Evolutionary conservation across 2,113 vertebrate species (phyloP).

Genomic region (Trichechus manatus): DNA sequence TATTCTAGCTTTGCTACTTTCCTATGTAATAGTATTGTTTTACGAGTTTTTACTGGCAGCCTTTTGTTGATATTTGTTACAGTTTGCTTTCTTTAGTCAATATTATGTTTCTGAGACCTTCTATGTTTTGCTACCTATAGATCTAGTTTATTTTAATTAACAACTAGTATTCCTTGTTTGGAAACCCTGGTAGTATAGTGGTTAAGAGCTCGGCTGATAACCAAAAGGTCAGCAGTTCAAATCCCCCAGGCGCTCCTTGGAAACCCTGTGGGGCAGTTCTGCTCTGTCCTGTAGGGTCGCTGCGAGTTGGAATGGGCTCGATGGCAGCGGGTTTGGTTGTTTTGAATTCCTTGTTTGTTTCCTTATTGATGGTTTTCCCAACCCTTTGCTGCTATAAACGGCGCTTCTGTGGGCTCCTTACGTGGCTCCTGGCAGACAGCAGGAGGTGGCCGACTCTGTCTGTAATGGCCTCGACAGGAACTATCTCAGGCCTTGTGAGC

Average conservation of each 20-base stretch:
- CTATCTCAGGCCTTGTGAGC: background rate
- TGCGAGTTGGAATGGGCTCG: too few relatives aligned
- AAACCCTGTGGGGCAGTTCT: too few relatives aligned
- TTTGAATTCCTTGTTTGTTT: background rate
- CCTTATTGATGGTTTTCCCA: background rate
- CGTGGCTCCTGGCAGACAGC: too few relatives aligned
- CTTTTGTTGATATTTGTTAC: background rate
- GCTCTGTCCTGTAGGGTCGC: too few relatives aligned
- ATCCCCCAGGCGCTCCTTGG: too few relatives aligned
- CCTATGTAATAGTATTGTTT: rapidly evolving
- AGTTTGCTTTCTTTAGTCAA: background rate
- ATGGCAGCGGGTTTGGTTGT: too few relatives aligned
- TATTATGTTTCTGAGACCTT: background rate
- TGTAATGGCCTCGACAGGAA: background rate
- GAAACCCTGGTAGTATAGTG: too few relatives aligned
- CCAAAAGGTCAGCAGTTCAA: too few relatives aligned
- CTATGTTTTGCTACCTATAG: background rate
- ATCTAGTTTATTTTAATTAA: background rate
- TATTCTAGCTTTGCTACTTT: too few relatives aligned
- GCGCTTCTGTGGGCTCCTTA: background rate
- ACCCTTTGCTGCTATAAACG: too few relatives aligned
- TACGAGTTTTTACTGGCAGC: rapidly evolving
- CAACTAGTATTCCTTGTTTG: background rate
- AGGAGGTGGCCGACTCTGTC: background rate
- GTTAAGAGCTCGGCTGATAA: too few relatives aligned